Evolutionary conservation across 2,797 vertebrate genomes (phyloP).

Genomic region (Mastacembelus armatus): DNA sequence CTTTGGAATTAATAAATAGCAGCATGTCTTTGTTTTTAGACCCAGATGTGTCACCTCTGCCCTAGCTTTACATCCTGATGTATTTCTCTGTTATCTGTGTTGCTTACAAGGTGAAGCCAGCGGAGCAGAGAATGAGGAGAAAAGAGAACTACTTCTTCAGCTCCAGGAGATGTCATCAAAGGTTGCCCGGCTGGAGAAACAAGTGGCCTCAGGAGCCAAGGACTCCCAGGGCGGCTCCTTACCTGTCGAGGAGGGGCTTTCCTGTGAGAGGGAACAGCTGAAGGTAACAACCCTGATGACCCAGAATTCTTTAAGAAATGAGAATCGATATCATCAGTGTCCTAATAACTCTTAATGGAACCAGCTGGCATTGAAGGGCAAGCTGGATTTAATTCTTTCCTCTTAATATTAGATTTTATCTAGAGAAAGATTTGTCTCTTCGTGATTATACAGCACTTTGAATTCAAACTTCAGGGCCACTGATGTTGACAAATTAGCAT

Average conservation of each 20-base stretch:
- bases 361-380: background rate
- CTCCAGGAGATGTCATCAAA: slow-evolving; percentile 77
- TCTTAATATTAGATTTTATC: background rate
- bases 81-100: background rate
- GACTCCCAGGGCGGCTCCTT: no score
- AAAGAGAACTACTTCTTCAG: background rate
- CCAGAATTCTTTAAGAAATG: slow-evolving; percentile 55
- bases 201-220: no score
- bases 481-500: background rate
- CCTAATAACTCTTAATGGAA: background rate
- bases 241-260: no score
- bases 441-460: background rate
- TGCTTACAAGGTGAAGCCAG: slow-evolving; percentile 24
- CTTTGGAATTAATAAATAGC: background rate
- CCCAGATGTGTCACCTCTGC: background rate
- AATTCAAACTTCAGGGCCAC: background rate
- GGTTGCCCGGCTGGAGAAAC: slow-evolving; percentile 35
- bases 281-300: slow-evolving; percentile 23
- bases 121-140: slow-evolving; percentile 65
- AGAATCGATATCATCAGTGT: slow-evolving; percentile 4
- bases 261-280: slow-evolving; percentile 18
- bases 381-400: background rate
- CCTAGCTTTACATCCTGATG: background rate
- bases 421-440: background rate
- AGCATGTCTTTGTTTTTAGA: no score